Evolutionary conservation across 1,140 invertebrate species (phyloP).

Genomic region (Pachypeltis micranthus): DNA sequence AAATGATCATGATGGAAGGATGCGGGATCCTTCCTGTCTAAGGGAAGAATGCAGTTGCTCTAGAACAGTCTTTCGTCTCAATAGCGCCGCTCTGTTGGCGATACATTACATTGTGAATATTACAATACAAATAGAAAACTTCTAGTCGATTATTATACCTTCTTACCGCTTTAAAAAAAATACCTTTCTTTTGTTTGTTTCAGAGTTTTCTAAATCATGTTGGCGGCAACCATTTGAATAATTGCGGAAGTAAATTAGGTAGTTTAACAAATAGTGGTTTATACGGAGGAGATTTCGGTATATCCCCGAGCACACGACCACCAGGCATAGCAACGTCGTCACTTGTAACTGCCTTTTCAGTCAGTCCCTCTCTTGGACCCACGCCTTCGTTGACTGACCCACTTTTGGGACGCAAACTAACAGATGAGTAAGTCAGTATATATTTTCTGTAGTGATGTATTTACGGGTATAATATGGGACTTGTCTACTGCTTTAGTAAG

Average conservation of each 20-base stretch:
- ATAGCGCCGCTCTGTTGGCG: too few relatives aligned
- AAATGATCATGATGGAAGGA: too few relatives aligned
- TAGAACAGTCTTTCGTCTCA: too few relatives aligned
- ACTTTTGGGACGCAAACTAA: background rate
- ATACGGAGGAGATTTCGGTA: slow-evolving; percentile 15
- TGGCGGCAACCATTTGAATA: slow-evolving; percentile 25
- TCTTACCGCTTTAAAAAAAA: slow-evolving; percentile 11
- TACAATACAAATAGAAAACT: too few relatives aligned
- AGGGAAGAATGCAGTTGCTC: too few relatives aligned
- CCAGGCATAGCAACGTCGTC: background rate
- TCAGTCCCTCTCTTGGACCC: slow-evolving; percentile 9
- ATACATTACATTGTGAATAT: too few relatives aligned
- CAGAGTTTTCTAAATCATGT: slow-evolving; percentile 38
- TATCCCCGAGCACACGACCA: slow-evolving; percentile 14
- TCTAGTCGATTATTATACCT: too few relatives aligned
- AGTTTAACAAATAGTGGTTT: slow-evolving; percentile 20
- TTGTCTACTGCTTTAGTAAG: too few relatives aligned
- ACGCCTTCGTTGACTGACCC: background rate
- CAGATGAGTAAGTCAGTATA: background rate
- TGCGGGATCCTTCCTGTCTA: too few relatives aligned
- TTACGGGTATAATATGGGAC: too few relatives aligned
- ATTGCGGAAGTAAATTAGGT: slow-evolving; percentile 12
- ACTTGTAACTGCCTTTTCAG: slow-evolving; percentile 14
- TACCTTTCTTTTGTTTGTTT: slow-evolving; percentile 30
- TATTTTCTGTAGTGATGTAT: too few relatives aligned